Conservation (phyloP, 2,888 invertebrate species). For the Drosophila mettleri region DNA sequence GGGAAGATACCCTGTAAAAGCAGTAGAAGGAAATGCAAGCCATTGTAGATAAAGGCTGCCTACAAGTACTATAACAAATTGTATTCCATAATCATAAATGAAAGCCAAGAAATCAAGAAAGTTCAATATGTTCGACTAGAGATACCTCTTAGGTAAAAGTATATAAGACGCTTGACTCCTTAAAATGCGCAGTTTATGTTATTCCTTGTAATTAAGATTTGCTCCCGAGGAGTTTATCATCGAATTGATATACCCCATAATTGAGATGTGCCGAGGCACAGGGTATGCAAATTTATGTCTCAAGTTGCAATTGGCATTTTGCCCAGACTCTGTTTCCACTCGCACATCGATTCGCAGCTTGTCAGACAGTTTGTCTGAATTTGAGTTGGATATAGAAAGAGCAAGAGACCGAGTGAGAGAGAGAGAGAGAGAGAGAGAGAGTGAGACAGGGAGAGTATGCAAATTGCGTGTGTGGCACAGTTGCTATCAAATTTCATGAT, state of each 20-base stretch:
- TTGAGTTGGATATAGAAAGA: background rate
- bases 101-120: background rate
- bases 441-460: constrained; percentile 12
- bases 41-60: background rate
- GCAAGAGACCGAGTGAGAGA: background rate
- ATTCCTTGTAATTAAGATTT: background rate
- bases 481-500: constrained; percentile 75
- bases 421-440: background rate
- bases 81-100: background rate
- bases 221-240: background rate
- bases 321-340: constrained; percentile 49
- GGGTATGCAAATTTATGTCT: constrained; percentile 23
- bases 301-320: constrained; percentile 63
- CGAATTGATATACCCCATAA: background rate
- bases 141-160: background rate
- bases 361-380: constrained; percentile 64
- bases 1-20: background rate
- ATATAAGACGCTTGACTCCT: background rate
- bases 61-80: background rate
- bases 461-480: constrained; percentile 60
- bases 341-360: constrained; percentile 1
- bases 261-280: background rate
- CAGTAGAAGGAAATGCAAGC: background rate
- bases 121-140: background rate
- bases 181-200: background rate